Evolutionary conservation across 1,140 invertebrate species (phyloP).

Genomic region (Drosophila kikkawai): DNA sequence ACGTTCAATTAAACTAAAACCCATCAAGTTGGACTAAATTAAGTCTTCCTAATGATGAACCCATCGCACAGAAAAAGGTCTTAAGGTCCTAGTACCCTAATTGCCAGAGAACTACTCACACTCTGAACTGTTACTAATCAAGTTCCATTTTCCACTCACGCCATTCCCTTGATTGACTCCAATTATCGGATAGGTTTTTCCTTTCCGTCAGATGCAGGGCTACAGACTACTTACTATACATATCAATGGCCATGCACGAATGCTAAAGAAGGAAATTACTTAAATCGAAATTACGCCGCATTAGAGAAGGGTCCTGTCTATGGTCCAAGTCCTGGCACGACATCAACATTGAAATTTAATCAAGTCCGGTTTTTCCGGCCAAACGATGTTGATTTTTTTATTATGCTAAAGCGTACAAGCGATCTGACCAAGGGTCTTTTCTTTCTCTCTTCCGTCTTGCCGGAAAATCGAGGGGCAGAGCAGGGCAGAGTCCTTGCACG

Average conservation of each 20-base stretch:
- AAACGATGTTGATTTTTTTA: slow-evolving; percentile 70
- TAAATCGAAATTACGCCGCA: slow-evolving; percentile 80
- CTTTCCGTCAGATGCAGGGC: slow-evolving; percentile 1
- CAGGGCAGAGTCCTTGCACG: slow-evolving; percentile 31
- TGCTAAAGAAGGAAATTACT: slow-evolving; percentile 72
- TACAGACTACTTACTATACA: slow-evolving; percentile 27
- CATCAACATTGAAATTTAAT: slow-evolving; percentile 78
- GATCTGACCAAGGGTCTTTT: slow-evolving; percentile 71
- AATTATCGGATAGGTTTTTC: slow-evolving; percentile 57
- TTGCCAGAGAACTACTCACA: slow-evolving; percentile 13
- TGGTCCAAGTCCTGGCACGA: slow-evolving; percentile 38
- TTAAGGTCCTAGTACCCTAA: slow-evolving; percentile 17
- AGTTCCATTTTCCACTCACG: slow-evolving; percentile 24
- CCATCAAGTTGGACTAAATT: background rate
- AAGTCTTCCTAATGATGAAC: background rate
- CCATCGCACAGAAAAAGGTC: background rate
- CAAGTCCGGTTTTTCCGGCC: slow-evolving; percentile 76
- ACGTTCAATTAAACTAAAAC: background rate
- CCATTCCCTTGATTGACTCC: slow-evolving; percentile 66
- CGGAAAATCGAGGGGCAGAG: slow-evolving; percentile 13
- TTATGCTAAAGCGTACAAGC: slow-evolving; percentile 81
- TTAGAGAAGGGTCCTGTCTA: slow-evolving; percentile 46
- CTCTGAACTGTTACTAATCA: slow-evolving; percentile 39
- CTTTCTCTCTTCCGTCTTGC: slow-evolving; percentile 7
- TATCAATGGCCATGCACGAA: slow-evolving; percentile 44